Evolutionary conservation across 2,797 vertebrate genomes (phyloP), one percentile per base, ranked within the genome.

Genomic region (Clarias laeviceps): DNA sequence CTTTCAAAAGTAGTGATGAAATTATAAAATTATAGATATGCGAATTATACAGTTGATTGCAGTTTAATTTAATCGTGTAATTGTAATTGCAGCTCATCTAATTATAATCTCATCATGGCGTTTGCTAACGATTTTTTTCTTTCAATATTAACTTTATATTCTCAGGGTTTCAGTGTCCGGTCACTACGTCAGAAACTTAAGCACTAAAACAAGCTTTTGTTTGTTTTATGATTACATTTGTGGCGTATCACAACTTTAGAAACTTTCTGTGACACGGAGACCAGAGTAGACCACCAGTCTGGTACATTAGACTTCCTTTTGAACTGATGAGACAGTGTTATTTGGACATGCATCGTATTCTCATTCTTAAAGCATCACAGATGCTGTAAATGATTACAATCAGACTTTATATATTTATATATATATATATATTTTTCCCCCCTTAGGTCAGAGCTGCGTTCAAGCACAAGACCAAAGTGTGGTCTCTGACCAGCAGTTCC

Each of bases 391-490:
- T 50, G n/a, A 29, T 20, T 77, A 34, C 61, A 78, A 62, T 27
- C 77, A 17, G 32, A 79, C 2, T 56, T 17, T 34, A 24, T 77
- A 50, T 50, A 50, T 50, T 9, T 45, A 45, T 9, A 45, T 45
- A 1, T 45, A 45, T 45, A 37, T 40, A 40, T 45, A 3, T 45
- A 9, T 66, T 84, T 29, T 0, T 54, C 12, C 37, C 37, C 54
- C 73, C 88, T 24, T 87, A 99, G 98, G 97, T 99, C 81, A 95
- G 98, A 94, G 97, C 98, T 18, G 98, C 98, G 90, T 99, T 99
- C 91, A 98, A 99, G 92, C 98, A 99, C 93, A 99, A 99, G 95
- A 98, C 98, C 90, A 99, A 99, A 89, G 97, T 99, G 89, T 99
- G 98, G 98, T 97, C 97, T 32, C 96, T 99, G 5, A 97, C 96